Evolutionary conservation across 2,797 vertebrate genomes (phyloP).

Genomic region (Sarcoramphus papa): DNA sequence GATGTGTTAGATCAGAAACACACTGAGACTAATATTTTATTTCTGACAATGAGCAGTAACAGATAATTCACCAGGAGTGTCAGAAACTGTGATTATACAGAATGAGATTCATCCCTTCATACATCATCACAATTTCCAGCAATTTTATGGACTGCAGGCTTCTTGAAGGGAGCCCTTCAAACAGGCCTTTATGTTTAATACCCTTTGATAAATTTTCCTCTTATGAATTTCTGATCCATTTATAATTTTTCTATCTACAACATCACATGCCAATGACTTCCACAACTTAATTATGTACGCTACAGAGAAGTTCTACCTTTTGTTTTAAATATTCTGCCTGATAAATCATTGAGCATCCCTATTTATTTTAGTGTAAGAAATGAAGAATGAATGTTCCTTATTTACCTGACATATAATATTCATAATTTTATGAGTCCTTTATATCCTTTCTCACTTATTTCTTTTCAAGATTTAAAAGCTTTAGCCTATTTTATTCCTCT

Average conservation of each 20-base stretch:
- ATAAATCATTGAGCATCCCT: not conserved
- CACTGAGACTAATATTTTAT: not conserved
- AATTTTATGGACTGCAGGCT: not conserved
- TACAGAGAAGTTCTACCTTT: not conserved
- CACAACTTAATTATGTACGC: not conserved
- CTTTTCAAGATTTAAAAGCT: not conserved
- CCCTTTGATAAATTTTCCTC: not conserved
- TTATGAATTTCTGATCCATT: not conserved
- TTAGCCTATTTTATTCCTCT: not conserved
- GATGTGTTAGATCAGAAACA: not conserved
- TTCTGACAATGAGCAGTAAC: not conserved
- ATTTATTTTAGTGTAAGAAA: not conserved
- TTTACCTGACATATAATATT: not conserved
- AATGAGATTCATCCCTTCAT: not conserved
- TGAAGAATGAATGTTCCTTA: not conserved
- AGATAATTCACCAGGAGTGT: not conserved
- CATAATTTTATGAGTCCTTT: not conserved
- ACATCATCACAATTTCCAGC: not conserved
- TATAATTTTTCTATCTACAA: not conserved
- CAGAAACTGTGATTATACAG: not conserved
- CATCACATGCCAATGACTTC: not conserved
- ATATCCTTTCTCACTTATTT: not conserved
- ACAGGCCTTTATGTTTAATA: not conserved
- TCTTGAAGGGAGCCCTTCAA: not conserved
- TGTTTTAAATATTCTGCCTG: not conserved